Evolutionary conservation across 1,140 invertebrate species (phyloP).

Genomic region (Monochamus saltuarius): DNA sequence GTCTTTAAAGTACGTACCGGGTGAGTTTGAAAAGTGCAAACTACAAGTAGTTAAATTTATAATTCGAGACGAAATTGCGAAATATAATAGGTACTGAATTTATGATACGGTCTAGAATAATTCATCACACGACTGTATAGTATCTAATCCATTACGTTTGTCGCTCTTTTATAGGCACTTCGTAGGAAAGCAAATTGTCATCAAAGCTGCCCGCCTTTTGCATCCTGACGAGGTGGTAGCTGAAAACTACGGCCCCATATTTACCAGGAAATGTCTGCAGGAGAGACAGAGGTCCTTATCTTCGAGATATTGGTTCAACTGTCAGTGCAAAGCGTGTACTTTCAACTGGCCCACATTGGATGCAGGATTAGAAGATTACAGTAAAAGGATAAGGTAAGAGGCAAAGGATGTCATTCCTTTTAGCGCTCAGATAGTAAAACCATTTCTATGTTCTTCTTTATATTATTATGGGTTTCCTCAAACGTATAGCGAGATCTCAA

Average conservation of each 20-base stretch:
- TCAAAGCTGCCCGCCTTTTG: constrained; percentile 67
- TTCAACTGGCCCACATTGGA: constrained; percentile 76
- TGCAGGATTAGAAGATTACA: constrained; percentile 45
- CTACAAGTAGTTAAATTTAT: no score
- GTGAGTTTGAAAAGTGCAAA: no score
- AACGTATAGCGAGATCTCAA: no score
- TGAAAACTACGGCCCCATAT: constrained; percentile 86
- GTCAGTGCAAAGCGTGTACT: constrained; percentile 71
- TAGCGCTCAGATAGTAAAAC: no score
- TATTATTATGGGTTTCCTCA: no score
- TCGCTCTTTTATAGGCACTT: constrained; percentile 64
- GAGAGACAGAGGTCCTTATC: constrained; percentile 66
- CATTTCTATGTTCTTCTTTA: no score
- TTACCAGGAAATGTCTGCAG: constrained; percentile 63
- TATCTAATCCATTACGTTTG: constrained; percentile 8
- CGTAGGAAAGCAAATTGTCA: constrained; percentile 69
- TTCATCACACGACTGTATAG: neutral
- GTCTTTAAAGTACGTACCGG: no score
- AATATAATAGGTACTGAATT: no score
- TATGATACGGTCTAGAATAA: no score
- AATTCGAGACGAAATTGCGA: no score
- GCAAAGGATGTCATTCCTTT: no score
- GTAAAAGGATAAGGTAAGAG: constrained; percentile 33
- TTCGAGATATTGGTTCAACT: constrained; percentile 80
- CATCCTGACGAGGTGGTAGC: constrained; percentile 65